Conservation (phyloP, 2,888 invertebrate genomes). For the Cenopis cana region DNA sequence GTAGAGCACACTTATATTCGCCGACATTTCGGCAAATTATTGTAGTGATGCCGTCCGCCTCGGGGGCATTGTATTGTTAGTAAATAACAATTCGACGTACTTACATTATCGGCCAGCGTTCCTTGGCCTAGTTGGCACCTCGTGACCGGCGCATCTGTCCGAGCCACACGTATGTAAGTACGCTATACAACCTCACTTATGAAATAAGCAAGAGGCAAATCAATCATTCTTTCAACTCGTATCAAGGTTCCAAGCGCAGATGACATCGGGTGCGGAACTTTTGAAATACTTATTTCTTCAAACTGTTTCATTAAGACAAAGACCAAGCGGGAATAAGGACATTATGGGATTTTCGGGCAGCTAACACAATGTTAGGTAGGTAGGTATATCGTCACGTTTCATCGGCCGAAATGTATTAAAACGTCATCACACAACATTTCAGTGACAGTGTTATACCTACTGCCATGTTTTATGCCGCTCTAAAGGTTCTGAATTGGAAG, state of each 20-base stretch:
- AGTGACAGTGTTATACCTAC: too few relatives aligned
- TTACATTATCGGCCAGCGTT: constrained; percentile 65
- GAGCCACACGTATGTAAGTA: constrained; percentile 48
- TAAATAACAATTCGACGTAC: constrained; percentile 54
- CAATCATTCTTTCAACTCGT: constrained; percentile 23
- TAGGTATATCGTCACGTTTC: too few relatives aligned
- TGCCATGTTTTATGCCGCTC: too few relatives aligned
- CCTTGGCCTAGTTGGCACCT: constrained; percentile 74
- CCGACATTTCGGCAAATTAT: constrained; percentile 27
- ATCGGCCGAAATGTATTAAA: too few relatives aligned
- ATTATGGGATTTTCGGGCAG: background rate
- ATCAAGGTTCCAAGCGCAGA: constrained; percentile 9
- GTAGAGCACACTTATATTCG: background rate
- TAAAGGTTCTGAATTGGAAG: too few relatives aligned
- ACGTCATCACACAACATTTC: too few relatives aligned
- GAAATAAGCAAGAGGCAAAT: constrained; percentile 30
- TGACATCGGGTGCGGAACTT: background rate
- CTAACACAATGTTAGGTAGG: too few relatives aligned
- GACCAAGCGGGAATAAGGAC: background rate
- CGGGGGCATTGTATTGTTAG: constrained; percentile 54
- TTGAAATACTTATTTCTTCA: too few relatives aligned
- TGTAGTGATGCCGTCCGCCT: constrained; percentile 19
- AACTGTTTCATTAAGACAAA: too few relatives aligned
- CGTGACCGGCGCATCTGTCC: constrained; percentile 71
- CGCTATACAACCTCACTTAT: constrained; percentile 25